Percentiles rank a stretch among this genome's conserved stretches.
These are phyloP conservation scores for Sinonovacula constricta DNA, from an alignment of 1,140 invertebrate genomes.

Conservation along the genomic window DNA sequence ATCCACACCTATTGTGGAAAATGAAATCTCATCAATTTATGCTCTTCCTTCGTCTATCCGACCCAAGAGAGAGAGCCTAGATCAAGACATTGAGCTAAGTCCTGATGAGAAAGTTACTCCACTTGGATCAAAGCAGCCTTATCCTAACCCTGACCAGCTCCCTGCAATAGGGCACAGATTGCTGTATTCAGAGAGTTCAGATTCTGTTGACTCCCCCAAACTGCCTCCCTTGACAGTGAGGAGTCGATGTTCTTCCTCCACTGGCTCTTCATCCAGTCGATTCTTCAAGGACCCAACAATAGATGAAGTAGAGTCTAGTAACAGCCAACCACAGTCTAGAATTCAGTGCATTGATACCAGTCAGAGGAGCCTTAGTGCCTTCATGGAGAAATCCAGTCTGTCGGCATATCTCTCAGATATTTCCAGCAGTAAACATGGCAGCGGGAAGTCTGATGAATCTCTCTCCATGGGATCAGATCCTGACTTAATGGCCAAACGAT, in stretches of 20 bases:
- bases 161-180: too few relatives aligned
- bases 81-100: too few relatives aligned
- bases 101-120: too few relatives aligned
- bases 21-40: slow-evolving; percentile 36
- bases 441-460: neutral
- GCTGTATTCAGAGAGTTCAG: neutral
- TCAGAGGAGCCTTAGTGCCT: neutral
- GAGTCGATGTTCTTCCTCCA: slow-evolving; percentile 23
- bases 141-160: too few relatives aligned
- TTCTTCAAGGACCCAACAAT: slow-evolving; percentile 28
- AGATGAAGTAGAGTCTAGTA: neutral
- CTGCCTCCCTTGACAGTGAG: slow-evolving; percentile 26
- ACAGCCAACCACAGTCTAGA: neutral
- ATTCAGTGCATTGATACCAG: neutral
- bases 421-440: slow-evolving; percentile 21
- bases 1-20: slow-evolving; percentile 36
- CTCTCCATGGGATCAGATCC: slow-evolving; percentile 13
- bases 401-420: slow-evolving; percentile 34
- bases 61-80: slow-evolving; percentile 29
- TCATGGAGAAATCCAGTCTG: slow-evolving; percentile 47
- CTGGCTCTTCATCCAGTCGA: slow-evolving; percentile 10
- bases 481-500: slow-evolving; percentile 1
- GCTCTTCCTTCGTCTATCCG: neutral
- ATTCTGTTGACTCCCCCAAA: slow-evolving; percentile 6
- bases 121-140: too few relatives aligned